Evolutionary conservation across 2,888 invertebrate genomes (phyloP), one percentile per base, ranked within the genome.

Genomic region (Calliopum simillimum): DNA sequence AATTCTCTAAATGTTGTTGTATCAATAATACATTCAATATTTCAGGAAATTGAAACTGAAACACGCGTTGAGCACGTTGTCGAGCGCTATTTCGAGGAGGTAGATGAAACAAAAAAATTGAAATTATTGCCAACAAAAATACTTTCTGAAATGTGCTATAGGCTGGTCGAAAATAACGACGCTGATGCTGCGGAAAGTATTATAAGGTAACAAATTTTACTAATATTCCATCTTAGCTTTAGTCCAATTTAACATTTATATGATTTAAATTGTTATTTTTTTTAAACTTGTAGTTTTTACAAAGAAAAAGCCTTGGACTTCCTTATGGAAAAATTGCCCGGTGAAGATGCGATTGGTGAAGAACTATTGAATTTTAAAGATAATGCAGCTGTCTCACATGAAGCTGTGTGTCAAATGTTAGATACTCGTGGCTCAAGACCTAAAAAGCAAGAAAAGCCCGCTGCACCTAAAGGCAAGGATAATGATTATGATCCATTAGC

Each of bases 81-180:
- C 4, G 87, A 88, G 70, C 87, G 89, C 55, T 91, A 90, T 78
- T 93, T 93, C 76, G 84, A 87, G 13, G 85, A 87, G 69, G 87
- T 87, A 8, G 81, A 82, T 23, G 79, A 81, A n/a, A 88, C 89
- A 5, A 87, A 89, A 2, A 88, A 89, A 53, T 87, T 96, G 19
- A 87, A 89, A 69, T 88, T 96, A 53, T 87, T 97, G 47, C 91
- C 94, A 1, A 91, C 94, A 58, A 90, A 90, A 75, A 92, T 93
- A 2, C 86, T 97, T 76, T 92, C 93, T 3, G 92, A 93, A 81
- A 94, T 95, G 16, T 92, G 97, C 53, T 80, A 80, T 69, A 82
- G 90, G 73, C 90, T 88, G 82, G 90, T 94, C 1, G 90, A 92
- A 71, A 89, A 90, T 71, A 88, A 87, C 65, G 90, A 92, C 79